phyloP scores from a whole-genome alignment of 1,140 invertebrate genomes.

The Danaus melanippus region DNA sequence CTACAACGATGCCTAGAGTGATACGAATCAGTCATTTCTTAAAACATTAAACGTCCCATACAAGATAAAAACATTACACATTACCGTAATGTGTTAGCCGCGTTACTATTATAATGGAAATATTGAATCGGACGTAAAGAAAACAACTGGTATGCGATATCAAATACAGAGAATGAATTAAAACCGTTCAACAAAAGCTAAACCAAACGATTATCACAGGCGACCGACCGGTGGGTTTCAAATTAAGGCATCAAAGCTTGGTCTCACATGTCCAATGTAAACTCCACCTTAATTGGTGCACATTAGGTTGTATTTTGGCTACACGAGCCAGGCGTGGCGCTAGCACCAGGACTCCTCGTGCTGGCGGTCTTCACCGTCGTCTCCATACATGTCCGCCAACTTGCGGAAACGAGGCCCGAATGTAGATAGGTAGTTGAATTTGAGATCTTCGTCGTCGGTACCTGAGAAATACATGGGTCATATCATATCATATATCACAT shows the following conservation, averaged over 20 bases:
- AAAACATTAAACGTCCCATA: slow-evolving; percentile 32
- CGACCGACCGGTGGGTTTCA: slow-evolving; percentile 4
- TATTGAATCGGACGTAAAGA: no score
- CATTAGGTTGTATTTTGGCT: slow-evolving; percentile 29
- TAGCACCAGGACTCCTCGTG: slow-evolving; percentile 86
- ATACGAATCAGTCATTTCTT: slow-evolving; percentile 64
- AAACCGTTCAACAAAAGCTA: no score
- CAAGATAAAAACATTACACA: no score
- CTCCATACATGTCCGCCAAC: slow-evolving; percentile 97
- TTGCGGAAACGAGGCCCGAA: slow-evolving; percentile 97
- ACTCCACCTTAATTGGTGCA: slow-evolving; percentile 4
- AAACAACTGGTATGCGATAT: no score
- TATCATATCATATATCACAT: no score
- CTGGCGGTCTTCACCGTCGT: slow-evolving; percentile 84
- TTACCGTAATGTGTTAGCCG: no score
- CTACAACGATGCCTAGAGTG: slow-evolving; percentile 56
- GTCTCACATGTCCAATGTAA: slow-evolving; percentile 2
- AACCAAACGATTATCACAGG: slow-evolving; percentile 4
- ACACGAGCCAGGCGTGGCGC: slow-evolving; percentile 64
- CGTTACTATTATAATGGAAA: no score
- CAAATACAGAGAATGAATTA: no score
- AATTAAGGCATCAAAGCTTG: slow-evolving; percentile 8
- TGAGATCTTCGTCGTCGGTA: slow-evolving; percentile 94
- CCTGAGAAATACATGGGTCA: slow-evolving; percentile 60
- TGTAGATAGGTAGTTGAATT: slow-evolving; percentile 97